A percentile compares a stretch with the other conserved stretches of the same genome.
Conservation (phyloP, 2,888 invertebrate genomes). For the Epistrophe eligans region DNA sequence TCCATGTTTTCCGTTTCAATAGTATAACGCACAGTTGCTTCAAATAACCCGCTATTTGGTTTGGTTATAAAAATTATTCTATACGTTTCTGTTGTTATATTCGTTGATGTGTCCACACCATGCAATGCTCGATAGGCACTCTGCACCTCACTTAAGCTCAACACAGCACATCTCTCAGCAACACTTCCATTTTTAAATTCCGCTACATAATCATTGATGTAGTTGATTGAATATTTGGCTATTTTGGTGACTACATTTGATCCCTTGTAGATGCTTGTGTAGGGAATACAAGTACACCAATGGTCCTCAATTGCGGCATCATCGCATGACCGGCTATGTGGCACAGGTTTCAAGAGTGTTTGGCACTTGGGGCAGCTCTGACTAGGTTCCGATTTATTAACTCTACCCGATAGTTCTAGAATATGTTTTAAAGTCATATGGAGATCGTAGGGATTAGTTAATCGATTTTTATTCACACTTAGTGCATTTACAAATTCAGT, state of each 20-base stretch:
- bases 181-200: conserved; percentile 80
- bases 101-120: conserved; percentile 49
- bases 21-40: conserved; percentile 87
- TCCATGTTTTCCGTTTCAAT: conserved; percentile 81
- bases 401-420: conserved; percentile 85
- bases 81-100: conserved; percentile 84
- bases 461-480: conserved; percentile 86
- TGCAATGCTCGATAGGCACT: conserved; percentile 84
- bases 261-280: conserved; percentile 82
- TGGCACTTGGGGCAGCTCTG: conserved; percentile 88
- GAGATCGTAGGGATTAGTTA: conserved; percentile 91
- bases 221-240: conserved; percentile 82
- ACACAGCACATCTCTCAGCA: conserved; percentile 84
- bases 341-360: conserved; percentile 87
- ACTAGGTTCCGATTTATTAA: conserved; percentile 80
- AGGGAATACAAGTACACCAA: conserved; percentile 91
- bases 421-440: conserved; percentile 89
- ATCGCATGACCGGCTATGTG: conserved; percentile 87
- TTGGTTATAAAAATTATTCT: conserved; percentile 89
- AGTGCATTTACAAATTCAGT: conserved; percentile 86
- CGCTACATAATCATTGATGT: conserved; percentile 81
- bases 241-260: conserved; percentile 85
- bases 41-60: conserved; percentile 89
- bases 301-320: conserved; percentile 89
- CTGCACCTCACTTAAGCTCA: conserved; percentile 85